phyloP scores from a whole-genome alignment of 2,888 invertebrate species.

The Lordiphosa fenestrarum region DNA sequence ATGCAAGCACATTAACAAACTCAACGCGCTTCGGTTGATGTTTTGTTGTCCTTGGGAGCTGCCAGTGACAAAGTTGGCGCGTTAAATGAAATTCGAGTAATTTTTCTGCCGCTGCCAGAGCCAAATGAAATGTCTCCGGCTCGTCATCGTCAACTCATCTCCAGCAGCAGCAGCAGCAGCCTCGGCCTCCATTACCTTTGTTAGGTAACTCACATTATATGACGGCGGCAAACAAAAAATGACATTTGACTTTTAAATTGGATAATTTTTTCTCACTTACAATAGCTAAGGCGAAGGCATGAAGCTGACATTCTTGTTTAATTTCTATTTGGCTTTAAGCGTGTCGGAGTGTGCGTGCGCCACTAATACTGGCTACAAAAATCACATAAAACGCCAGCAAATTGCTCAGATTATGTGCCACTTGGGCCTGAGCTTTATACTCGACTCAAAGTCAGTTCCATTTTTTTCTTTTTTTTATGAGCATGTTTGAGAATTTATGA shows the following conservation, averaged over 20 bases:
- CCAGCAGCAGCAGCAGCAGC: constrained; percentile 17
- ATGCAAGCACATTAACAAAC: constrained; percentile 75
- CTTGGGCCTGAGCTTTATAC: constrained; percentile 45
- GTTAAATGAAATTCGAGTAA: constrained; percentile 73
- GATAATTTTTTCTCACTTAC: constrained; percentile 57
- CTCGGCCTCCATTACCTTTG: constrained; percentile 48
- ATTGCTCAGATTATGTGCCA: constrained; percentile 72
- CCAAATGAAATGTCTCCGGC: constrained; percentile 57
- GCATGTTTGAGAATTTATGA: constrained; percentile 32
- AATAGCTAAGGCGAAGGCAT: too few species aligned
- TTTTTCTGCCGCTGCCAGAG: constrained; percentile 56
- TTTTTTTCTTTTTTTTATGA: constrained; percentile 1
- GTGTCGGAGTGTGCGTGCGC: constrained; percentile 38
- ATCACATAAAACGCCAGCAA: constrained; percentile 71
- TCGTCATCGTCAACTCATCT: constrained; percentile 20
- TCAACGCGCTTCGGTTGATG: constrained; percentile 43
- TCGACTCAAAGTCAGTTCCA: too few species aligned
- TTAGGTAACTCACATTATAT: constrained; percentile 72
- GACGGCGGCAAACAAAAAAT: constrained; percentile 60
- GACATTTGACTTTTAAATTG: constrained; percentile 74
- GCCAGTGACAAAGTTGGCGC: constrained; percentile 68
- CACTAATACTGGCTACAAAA: constrained; percentile 71
- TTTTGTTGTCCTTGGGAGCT: constrained; percentile 27
- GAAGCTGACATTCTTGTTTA: too few species aligned
- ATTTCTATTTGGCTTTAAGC: constrained; percentile 1